Base-by-base conservation (phyloP, 2,888 invertebrate genomes). In the Scotopteryx bipunctaria region DNA sequence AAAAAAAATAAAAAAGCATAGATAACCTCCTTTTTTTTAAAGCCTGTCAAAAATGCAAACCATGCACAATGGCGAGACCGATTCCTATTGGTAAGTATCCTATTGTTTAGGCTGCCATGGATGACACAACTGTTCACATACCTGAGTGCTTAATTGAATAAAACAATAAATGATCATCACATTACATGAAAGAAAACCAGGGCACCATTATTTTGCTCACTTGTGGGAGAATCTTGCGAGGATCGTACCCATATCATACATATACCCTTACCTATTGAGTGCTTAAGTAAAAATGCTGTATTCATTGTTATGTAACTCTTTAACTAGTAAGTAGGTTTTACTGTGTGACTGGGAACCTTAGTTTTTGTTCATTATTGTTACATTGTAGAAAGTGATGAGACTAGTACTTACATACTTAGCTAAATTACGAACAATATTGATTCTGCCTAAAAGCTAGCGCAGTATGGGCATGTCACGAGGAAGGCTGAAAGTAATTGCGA, bases 321-420 rank as follows among this genome's bases (percentile, higher is more conserved):
- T 27, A 32, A 32, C 6, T 6, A 19, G 15, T 13, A 41, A 1
- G 5, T 27, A 21, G 1, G 3, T 13, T 3, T 1, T 5, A 32
- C 27, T 19, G 44, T 36, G 36, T 8, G 45, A 36, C 36, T 45
- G 45, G 29, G 45, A 45, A 35, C 17, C 9, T 35, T 33, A 6
- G 13, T 36, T 29, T 45, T 37, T 19, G 27, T 29, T 40, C 1
- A 15, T 16, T 35, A 44, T 45, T 45, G 45, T 45, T 21, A 29
- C 5, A 9, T 9, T 8, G 9, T 19, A 37, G 45, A 45, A 45
- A 45, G 36, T 37, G 25, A 6, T 9, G 32, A 32, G 21, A 14
- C 8, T 3, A n/a, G n/a, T n/a, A 9, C 27, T 3, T 27, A n/a
- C 6, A 32, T 11, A 11, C 6, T 5, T 2, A 19, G 19, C 19